A percentile compares a stretch with the other conserved stretches of the same genome.
Evolutionary conservation across 2,797 vertebrate species (phyloP).

Genomic region (Hyperoplus lanceolatus): DNA sequence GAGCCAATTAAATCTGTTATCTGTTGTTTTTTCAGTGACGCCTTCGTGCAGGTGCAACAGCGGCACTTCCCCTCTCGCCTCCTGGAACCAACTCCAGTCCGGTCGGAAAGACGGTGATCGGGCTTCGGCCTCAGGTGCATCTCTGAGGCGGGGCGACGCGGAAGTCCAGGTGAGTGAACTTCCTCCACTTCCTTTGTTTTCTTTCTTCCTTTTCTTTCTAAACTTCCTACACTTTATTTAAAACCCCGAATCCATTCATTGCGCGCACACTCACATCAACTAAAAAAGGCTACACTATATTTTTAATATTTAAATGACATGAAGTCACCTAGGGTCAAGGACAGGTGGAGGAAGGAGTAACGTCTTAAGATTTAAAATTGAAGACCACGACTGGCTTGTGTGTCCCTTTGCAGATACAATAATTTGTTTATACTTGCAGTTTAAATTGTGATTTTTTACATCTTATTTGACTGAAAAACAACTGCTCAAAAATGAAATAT

Average conservation of each 20-base stretch:
- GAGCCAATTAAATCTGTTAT: background rate
- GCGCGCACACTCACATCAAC: too few relatives aligned
- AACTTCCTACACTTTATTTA: background rate
- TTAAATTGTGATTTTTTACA: background rate
- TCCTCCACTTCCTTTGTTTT: background rate
- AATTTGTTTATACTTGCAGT: background rate
- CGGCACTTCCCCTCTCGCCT: slow-evolving; percentile 41
- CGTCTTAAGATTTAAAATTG: background rate
- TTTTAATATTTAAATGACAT: background rate
- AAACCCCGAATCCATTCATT: background rate
- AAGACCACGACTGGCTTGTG: background rate
- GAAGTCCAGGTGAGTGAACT: slow-evolving; percentile 82
- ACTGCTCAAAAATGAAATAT: background rate
- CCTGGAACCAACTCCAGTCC: slow-evolving; percentile 49
- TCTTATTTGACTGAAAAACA: background rate
- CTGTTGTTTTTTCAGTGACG: slow-evolving; percentile 49
- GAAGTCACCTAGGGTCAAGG: slow-evolving; percentile 25
- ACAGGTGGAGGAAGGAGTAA: background rate
- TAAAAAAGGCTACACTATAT: background rate
- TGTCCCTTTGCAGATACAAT: background rate
- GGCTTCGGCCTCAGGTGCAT: slow-evolving; percentile 86
- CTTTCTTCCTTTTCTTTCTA: background rate
- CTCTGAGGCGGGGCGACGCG: slow-evolving; percentile 85
- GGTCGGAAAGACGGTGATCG: slow-evolving; percentile 68
- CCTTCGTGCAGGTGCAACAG: slow-evolving; percentile 58